Base-by-base conservation (phyloP, 2,888 invertebrate species). In the Drosophila meridionalis region DNA sequence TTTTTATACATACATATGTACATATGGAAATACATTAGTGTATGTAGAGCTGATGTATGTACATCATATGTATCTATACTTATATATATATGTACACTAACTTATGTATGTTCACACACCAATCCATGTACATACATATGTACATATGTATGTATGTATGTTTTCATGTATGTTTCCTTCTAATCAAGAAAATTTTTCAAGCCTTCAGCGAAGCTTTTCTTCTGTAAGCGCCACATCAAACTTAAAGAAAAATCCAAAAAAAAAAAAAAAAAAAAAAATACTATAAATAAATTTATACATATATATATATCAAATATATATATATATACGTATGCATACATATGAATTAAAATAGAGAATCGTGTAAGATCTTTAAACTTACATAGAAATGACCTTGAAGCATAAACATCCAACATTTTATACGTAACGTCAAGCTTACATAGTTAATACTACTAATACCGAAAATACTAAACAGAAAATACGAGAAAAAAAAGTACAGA, bases 391-490 rank as follows among this genome's bases (percentile, higher is more conserved):
- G 59, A 66, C 65, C 71, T 43, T 58, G 57, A 66, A 62, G 68
- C 61, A 66, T 53, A 56, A 48, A 42, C 64, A 71, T 76, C 55
- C 73, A 60, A 76, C 50, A 87, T 85, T 84, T 85, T 84, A 85
- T 85, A 87, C 84, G 84, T 85, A 85, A 85, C 73, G 20, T 87
- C 84, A 73, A 82, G 85, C 84, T 85, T 85, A 87, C 61, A 68
- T 78, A 78, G 68, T 74, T 68, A 74, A 71, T 68, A 69, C 55
- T 71, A 74, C 40, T 64, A 63, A 63, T 76, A 76, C 70, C 62
- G 80, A 65, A 78, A 57, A 57, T 52, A 52, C 34, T 32, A 38
- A 47, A 43, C 20, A 60, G 26, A 36, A 53, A 11, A 48, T 61
- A 50, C 43, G 45, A 61, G 26, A 12, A 42, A 53, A 26, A 14